Evolutionary conservation across 2,888 invertebrate genomes (phyloP), one percentile per base, ranked within the genome.

Genomic region (Lycia hirtaria): DNA sequence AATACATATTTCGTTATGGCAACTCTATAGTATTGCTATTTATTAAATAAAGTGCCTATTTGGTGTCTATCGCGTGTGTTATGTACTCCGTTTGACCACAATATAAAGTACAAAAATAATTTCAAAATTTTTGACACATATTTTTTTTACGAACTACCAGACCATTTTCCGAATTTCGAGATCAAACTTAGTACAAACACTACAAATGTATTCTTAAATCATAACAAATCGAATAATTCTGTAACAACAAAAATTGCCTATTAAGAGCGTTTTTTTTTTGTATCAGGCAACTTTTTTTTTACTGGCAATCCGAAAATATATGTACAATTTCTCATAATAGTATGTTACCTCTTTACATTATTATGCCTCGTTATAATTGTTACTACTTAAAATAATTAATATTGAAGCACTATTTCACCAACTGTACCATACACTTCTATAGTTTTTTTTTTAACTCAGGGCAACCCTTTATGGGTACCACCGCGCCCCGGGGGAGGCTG

Each of bases 361-460:
- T 83, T 83, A 83, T 87, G 85, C 85, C 80, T 82, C 80, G 71
- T 73, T 74, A 75, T 73, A 80, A 81, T 80, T 81, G 79, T 80
- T 76, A 78, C 81, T 83, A 83, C 81, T 83, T 83, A 83, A 76
- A 81, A 76, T 73, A 70, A 48, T 49, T 53, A 30, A 51, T 28
- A 50, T 19, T 56, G 4, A 9, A 40, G 40, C 38, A 10, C 3
- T 1, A 33, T 32, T 28, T 47, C 32, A 41, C 40, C 50, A 14
- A 40, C 40, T 24, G 6, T 26, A 48, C 38, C 15, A 10, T 28
- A 14, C 37, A 33, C 19, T 28, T 24, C 26, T 33, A 9, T 10
- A 14, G 6, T n/a, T n/a, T n/a, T n/a, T n/a, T n/a, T n/a, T n/a
- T n/a, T n/a, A n/a, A n/a, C n/a, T n/a, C n/a, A n/a, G n/a, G n/a